These are phyloP conservation scores for Argyresthia goedartella DNA, from an alignment of 2,888 invertebrate genomes.

Conservation along the genomic window DNA sequence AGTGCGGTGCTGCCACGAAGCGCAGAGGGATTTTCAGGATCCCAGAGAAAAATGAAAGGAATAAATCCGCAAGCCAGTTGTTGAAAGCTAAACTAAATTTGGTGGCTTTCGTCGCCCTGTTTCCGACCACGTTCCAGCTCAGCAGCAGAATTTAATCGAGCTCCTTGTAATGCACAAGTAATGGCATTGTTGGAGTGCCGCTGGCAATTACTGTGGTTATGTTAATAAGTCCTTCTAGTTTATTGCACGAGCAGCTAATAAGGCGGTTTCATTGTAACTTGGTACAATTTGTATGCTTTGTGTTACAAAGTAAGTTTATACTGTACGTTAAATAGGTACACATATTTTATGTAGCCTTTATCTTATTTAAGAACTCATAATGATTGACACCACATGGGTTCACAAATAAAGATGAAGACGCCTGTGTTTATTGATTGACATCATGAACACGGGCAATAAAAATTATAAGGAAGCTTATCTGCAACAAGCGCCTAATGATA, in stretches of 20 bases:
- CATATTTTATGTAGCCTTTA: too few species aligned
- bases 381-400: too few species aligned
- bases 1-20: slow-evolving; percentile 25
- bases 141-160: neutral
- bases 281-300: too few species aligned
- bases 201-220: neutral
- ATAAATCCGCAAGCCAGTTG: slow-evolving; percentile 24
- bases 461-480: too few species aligned
- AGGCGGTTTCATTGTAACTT: too few species aligned
- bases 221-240: neutral
- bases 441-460: too few species aligned
- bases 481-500: too few species aligned
- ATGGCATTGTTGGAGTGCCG: neutral
- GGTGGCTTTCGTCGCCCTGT: neutral
- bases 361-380: too few species aligned
- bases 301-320: too few species aligned
- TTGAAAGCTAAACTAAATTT: slow-evolving; percentile 21
- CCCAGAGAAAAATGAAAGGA: slow-evolving; percentile 32
- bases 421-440: too few species aligned
- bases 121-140: neutral
- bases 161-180: neutral
- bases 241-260: too few species aligned
- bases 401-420: too few species aligned
- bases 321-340: neutral
- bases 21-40: slow-evolving; percentile 33